Conservation (phyloP, 2,797 vertebrate genomes). For the Darevskia nairensis region DNA sequence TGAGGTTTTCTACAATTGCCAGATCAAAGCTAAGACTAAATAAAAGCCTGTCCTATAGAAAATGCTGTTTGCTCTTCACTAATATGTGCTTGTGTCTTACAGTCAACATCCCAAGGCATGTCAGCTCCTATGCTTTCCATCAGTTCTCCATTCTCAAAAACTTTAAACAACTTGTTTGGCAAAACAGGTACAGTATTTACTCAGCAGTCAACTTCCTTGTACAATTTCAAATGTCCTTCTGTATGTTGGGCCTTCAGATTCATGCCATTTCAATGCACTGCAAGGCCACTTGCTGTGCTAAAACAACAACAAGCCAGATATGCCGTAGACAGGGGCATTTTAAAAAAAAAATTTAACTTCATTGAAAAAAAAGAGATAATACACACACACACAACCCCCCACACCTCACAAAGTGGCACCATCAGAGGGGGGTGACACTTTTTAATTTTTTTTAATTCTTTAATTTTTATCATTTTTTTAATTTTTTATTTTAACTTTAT, state of each 20-base stretch:
- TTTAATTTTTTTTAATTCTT: too few relatives aligned
- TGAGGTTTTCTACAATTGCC: background rate
- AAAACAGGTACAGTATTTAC: conserved; percentile 81
- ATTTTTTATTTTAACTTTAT: too few relatives aligned
- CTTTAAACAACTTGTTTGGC: conserved; percentile 81
- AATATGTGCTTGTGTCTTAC: conserved; percentile 51
- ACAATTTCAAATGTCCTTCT: background rate
- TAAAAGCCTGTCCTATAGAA: conserved; percentile 5
- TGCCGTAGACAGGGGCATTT: too few relatives aligned
- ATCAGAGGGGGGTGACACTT: too few relatives aligned
- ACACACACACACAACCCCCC: too few relatives aligned
- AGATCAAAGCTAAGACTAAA: background rate
- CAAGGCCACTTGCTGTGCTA: too few relatives aligned
- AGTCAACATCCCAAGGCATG: conserved; percentile 81
- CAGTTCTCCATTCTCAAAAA: conserved; percentile 79
- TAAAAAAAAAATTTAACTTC: too few relatives aligned
- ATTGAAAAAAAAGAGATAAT: too few relatives aligned
- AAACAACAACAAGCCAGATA: too few relatives aligned
- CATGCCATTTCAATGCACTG: background rate
- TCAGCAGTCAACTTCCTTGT: background rate
- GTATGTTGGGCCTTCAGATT: background rate
- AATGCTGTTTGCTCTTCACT: conserved; percentile 19
- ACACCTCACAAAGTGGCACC: too few relatives aligned
- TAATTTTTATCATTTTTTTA: too few relatives aligned
- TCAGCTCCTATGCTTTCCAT: conserved; percentile 80